These are phyloP conservation scores for Globicephala melas DNA, from an alignment of 2,113 vertebrate genomes.

Conservation along the genomic window DNA sequence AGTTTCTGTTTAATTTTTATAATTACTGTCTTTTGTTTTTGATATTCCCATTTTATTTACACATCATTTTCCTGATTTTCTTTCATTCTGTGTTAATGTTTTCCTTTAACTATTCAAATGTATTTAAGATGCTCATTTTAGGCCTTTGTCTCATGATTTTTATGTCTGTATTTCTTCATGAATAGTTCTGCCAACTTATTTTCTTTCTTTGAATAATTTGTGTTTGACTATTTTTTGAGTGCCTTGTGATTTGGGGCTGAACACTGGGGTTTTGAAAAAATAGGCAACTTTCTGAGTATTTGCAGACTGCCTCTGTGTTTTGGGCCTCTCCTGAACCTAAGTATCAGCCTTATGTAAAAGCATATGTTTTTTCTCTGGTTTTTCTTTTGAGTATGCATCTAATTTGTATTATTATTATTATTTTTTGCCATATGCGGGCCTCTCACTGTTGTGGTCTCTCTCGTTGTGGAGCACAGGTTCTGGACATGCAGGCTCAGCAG, in stretches of 20 bases:
- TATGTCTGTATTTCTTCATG: not conserved
- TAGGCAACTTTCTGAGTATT: not conserved
- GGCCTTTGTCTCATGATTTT: not conserved
- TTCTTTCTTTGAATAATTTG: not conserved
- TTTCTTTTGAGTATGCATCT: not conserved
- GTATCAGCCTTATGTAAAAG: not conserved
- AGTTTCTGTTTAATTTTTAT: too few species aligned
- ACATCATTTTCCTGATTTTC: not conserved
- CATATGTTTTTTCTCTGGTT: not conserved
- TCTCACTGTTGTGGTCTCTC: too few species aligned
- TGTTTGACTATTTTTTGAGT: not conserved
- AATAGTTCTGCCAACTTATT: not conserved
- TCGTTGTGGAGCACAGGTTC: too few species aligned
- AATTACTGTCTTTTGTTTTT: too few species aligned
- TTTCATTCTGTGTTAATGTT: too few species aligned
- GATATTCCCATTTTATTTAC: not conserved
- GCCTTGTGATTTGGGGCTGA: not conserved
- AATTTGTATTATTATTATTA: too few species aligned
- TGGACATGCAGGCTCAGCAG: too few species aligned
- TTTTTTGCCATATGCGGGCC: too few species aligned
- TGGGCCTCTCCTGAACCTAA: not conserved
- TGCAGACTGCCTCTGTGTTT: not conserved
- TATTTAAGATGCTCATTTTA: not conserved
- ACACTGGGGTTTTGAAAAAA: not conserved
- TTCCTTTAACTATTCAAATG: not conserved